phyloP scores from a whole-genome alignment of 2,888 invertebrate species.

The Patella ulyssiponensis region DNA sequence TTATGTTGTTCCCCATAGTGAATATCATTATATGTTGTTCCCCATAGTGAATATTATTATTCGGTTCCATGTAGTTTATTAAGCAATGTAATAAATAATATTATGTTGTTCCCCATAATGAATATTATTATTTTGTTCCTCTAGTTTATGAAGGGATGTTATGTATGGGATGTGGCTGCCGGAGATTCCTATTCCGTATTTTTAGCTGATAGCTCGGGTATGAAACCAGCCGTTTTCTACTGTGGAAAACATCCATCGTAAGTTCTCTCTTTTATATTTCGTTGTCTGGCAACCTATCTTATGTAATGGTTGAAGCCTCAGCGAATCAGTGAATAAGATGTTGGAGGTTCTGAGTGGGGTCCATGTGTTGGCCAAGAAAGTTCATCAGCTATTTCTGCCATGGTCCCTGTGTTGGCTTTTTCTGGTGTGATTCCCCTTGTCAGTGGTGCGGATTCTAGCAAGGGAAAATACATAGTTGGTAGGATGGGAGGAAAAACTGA shows the following conservation, averaged over 20 bases:
- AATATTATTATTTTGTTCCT: constrained; percentile 58
- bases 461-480: too few relatives aligned
- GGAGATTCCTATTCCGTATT: constrained; percentile 80
- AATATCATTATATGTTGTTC: too few relatives aligned
- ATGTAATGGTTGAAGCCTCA: neutral
- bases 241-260: constrained; percentile 80
- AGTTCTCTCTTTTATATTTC: constrained; percentile 51
- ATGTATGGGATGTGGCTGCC: constrained; percentile 78
- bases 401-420: too few relatives aligned
- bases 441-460: too few relatives aligned
- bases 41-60: too few relatives aligned
- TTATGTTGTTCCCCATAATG: constrained; percentile 40
- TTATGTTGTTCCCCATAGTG: too few relatives aligned
- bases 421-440: too few relatives aligned
- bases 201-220: constrained; percentile 75
- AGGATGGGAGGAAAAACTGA: too few relatives aligned
- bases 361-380: too few relatives aligned
- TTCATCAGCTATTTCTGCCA: too few relatives aligned
- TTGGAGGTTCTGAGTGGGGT: too few relatives aligned
- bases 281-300: neutral
- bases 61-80: constrained; percentile 55
- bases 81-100: constrained; percentile 72
- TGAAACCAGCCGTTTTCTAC: constrained; percentile 79
- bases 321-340: neutral
- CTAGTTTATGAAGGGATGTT: constrained; percentile 73